Base-by-base conservation (phyloP, 2,797 vertebrate species). In the Benthosema pterotum region DNA sequence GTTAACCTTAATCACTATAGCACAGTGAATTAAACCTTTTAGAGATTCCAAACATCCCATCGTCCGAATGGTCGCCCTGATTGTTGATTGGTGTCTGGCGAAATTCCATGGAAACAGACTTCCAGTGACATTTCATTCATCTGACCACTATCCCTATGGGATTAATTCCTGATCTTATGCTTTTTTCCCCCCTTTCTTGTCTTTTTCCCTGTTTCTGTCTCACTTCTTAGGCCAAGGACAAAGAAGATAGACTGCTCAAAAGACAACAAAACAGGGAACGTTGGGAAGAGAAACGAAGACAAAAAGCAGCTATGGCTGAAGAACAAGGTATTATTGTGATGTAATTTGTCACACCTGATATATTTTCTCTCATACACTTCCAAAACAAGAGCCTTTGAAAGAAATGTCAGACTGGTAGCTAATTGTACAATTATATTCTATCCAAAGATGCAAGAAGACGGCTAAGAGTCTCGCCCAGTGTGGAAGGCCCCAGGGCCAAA, bases 221-320 rank as follows among this genome's bases (percentile, higher is more conserved):
- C 43, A 2, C 32, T 38, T 6, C 42, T 3, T 59, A 99, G 98
- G 98, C 98, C 58, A 99, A 95, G 90, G 97, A 98, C 83, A 99
- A 99, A 90, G 98, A 99, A 86, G 97, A 99, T 58, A 90, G 98
- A 59, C 92, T 99, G 53, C 84, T 97, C 72, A 97, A 96, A 87
- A 91, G 98, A 61, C 96, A 92, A 74, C 93, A 96, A 87, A 99
- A 99, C 85, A 91, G 98, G 60, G 98, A 99, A 71, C 94, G 94
- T 57, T 90, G 97, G 88, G 97, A 98, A 87, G 97, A 98, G 86
- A 98, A 95, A 69, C 95, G 95, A 55, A 96, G 97, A 72, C 96
- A 96, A 76, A 98, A 95, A 86, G 93, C 93, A 56, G 87, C 87
- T 15, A 96, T 95, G 82, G 63, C 78, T 3, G 90, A 93, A 56